phyloP scores from a whole-genome alignment of 2,888 invertebrate species.

The Limnephilus auricula region DNA sequence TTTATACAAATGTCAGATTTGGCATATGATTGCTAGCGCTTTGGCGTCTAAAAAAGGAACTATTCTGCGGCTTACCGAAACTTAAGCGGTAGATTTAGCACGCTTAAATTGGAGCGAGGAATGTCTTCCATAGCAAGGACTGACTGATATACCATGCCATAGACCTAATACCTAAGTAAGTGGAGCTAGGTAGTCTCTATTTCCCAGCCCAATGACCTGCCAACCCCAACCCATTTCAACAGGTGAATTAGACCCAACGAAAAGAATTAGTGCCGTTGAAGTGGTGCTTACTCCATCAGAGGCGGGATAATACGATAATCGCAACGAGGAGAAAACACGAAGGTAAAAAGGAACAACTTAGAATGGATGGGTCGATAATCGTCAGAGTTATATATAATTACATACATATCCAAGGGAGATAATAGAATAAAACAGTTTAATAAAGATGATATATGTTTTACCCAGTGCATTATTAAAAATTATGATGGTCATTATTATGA shows the following conservation, averaged over 20 bases:
- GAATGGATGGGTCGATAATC: not conserved
- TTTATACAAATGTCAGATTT: no score
- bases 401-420: not conserved
- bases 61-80: no score
- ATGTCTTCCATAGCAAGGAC: no score
- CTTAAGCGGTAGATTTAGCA: no score
- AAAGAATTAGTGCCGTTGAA: not conserved
- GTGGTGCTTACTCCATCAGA: not conserved
- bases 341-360: not conserved
- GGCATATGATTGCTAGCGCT: no score
- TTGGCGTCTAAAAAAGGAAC: no score
- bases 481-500: not conserved
- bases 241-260: not conserved
- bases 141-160: no score
- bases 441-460: not conserved
- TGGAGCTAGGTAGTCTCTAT: not conserved
- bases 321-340: not conserved
- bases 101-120: no score
- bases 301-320: not conserved
- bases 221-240: not conserved
- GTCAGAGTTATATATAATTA: not conserved
- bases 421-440: not conserved
- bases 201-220: not conserved
- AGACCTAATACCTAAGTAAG: not conserved
- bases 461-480: not conserved